Conservation (phyloP, 1,140 invertebrate species). For the Hyles euphorbiae region DNA sequence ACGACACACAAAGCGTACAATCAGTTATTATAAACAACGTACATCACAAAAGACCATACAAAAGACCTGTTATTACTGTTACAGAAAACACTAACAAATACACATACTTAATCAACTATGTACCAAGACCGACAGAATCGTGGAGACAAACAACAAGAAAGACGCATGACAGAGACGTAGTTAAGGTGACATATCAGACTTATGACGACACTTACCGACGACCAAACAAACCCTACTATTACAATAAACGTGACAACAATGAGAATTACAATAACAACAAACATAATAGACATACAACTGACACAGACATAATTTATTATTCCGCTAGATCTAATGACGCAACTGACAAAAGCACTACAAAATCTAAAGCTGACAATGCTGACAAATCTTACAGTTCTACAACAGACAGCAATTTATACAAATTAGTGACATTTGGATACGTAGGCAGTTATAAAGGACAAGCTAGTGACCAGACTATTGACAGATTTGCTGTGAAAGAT, state of each 20-base stretch:
- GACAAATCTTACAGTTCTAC: conserved; percentile 29
- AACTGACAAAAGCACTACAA: conserved; percentile 20
- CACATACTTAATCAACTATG: conserved; percentile 68
- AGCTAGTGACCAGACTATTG: conserved; percentile 31
- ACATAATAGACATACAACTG: conserved; percentile 27
- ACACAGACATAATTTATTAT: conserved; percentile 34
- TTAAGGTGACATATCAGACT: conserved; percentile 66
- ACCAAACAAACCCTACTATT: conserved; percentile 60
- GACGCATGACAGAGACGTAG: conserved; percentile 49
- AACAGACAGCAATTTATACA: conserved; percentile 19
- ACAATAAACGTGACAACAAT: conserved; percentile 50
- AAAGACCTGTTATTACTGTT: conserved; percentile 61
- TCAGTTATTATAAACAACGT: conserved; percentile 60
- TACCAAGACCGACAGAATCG: conserved; percentile 60
- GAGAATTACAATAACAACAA: conserved; percentile 38
- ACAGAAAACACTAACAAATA: conserved; percentile 69
- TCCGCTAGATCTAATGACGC: conserved; percentile 59
- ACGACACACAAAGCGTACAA: conserved; percentile 56
- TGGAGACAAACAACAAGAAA: conserved; percentile 54
- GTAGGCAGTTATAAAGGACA: conserved; percentile 23
- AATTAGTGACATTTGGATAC: conserved; percentile 27
- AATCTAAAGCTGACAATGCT: conserved; percentile 32
- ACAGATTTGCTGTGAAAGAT: conserved; percentile 6
- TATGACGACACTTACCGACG: conserved; percentile 66
- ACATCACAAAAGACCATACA: conserved; percentile 56